Base-by-base conservation (phyloP, 2,113 vertebrate species). In the Cichladusa arquata region DNA sequence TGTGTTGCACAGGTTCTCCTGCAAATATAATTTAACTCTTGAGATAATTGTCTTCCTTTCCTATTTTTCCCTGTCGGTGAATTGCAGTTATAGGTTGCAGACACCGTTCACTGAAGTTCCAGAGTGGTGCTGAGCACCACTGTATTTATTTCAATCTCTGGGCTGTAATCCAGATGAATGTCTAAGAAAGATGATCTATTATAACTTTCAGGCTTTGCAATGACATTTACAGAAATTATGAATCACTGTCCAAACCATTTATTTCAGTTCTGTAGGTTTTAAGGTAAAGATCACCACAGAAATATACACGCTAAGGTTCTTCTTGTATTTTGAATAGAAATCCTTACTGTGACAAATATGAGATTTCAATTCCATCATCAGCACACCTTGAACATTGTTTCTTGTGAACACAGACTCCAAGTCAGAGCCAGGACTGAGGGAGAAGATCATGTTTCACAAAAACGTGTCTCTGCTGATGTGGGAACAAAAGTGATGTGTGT, bases 261-360 rank as follows among this genome's bases (percentile, higher is more conserved):
- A 54, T 76, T 86, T 91, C 23, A 51, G 8, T 72, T 93, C 58
- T 61, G 7, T 45, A 58, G 33, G 6, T 83, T 19, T n/a, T 57
- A 53, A 5, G 6, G 11, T 83, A 73, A 78, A 73, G 24, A 72
- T 60, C 19, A 58, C 22, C 31, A 72, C 19, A 69, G 57, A 93
- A 88, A 57, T 2, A 36, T 4, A 47, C 5, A 25, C 1, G 0
- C 8, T 16, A 11, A 56, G 2, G 5, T 25, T 44, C 5, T 48
- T 70, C 28, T 72, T 61, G 6, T 24, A 65, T 33, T 67, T 65
- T 48, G 17, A 56, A 50, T 25, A 10, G 70, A 80, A 93, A 80
- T 72, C 7, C 29, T 67, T 51, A 44, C 19, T n/a, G 16, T 31
- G 28, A 36, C 6, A 70, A 25, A 57, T 14, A 20, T 38, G 19